phyloP scores from a whole-genome alignment of 1,140 invertebrate genomes.

The Drosophila yakuba region DNA sequence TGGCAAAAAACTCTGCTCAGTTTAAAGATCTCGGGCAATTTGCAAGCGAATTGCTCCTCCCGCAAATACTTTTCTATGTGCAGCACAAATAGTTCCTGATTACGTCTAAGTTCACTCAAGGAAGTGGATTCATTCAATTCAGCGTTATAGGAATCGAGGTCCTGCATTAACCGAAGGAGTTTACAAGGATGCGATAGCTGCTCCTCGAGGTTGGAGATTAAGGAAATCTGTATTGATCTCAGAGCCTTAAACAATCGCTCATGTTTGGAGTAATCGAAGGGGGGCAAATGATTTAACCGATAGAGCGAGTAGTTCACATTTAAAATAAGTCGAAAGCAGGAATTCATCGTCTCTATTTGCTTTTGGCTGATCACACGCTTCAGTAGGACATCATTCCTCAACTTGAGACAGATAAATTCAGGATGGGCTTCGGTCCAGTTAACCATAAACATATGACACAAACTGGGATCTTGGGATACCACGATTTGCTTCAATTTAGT shows the following conservation, averaged over 20 bases:
- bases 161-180: neutral
- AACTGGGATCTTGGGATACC: neutral
- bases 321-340: neutral
- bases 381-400: neutral
- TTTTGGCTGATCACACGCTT: constrained; percentile 2
- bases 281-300: neutral
- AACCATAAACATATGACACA: constrained; percentile 4
- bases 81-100: constrained; percentile 5
- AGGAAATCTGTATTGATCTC: neutral
- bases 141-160: neutral
- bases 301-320: neutral
- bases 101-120: constrained; percentile 2
- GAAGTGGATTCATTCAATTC: neutral
- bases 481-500: constrained; percentile 10
- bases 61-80: neutral
- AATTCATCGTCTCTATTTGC: neutral
- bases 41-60: neutral
- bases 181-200: neutral
- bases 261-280: neutral
- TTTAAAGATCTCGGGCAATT: neutral
- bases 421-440: neutral
- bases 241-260: neutral
- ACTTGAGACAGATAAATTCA: neutral
- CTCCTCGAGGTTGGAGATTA: neutral
- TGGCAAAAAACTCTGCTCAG: neutral